Evolutionary conservation across 2,113 vertebrate species (phyloP).

Genomic region (Bubo blakistoni): DNA sequence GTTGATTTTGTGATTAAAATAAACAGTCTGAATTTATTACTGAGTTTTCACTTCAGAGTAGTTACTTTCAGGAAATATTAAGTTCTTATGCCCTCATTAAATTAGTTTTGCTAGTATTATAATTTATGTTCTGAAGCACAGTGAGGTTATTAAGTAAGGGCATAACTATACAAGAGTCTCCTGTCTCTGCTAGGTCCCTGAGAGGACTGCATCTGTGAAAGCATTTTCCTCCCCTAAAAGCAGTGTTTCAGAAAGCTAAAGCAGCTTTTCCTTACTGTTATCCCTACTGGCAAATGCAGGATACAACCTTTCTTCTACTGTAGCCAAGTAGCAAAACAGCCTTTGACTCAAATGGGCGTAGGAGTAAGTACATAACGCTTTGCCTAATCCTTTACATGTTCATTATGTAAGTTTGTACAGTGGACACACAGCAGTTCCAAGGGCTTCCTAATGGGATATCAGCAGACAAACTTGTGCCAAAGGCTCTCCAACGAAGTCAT

Average conservation of each 20-base stretch:
- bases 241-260: neutral
- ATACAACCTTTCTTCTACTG: neutral
- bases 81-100: conserved; percentile 16
- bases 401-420: neutral
- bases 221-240: neutral
- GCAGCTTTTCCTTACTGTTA: neutral
- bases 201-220: neutral
- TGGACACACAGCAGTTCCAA: neutral
- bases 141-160: neutral
- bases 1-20: conserved; percentile 23
- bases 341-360: neutral
- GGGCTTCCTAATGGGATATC: neutral
- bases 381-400: neutral
- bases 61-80: conserved; percentile 14
- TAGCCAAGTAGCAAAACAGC: neutral
- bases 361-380: neutral
- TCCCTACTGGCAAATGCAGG: neutral
- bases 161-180: neutral
- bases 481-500: neutral
- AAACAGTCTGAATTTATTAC: conserved; percentile 20
- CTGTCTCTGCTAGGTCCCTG: neutral
- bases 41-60: neutral
- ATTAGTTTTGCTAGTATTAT: neutral
- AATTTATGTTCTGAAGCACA: conserved; percentile 9
- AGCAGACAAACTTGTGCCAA: neutral